Evolutionary conservation across 2,113 vertebrate species (phyloP), one percentile per base, ranked within the genome.

Genomic region (Rhinolophus sinicus): DNA sequence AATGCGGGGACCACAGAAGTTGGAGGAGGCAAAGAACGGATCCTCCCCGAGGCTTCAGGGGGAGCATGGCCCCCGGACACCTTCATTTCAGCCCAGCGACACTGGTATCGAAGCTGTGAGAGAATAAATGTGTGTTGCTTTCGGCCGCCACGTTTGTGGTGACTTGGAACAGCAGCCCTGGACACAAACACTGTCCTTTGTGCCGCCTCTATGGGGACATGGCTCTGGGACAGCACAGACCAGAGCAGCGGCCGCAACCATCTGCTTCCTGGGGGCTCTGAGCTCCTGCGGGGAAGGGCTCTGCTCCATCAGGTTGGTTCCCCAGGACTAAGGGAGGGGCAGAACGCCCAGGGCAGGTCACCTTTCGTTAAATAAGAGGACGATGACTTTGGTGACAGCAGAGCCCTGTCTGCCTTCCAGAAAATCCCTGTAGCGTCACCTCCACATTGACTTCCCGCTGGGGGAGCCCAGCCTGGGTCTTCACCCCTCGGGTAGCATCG

Each of bases 1-100:
- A 72, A 13, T 0, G 0, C 7, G 1, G 0, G 11, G 52, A 10
- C 26, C 54, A 10, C 2, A 15, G 47, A 38, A 86, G 56, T 24
- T 13, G 56, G 65, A 65, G 76, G 81, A 28, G 22, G 28, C 2
- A 19, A 26, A 75, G 47, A 30, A 0, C 0, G 22, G 10, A 50
- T 50, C 5, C 12, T 16, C 10, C 26, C 58, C 73, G 26, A 10
- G n/a, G 33, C 40, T 40, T 35, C 0, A 0, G 35, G 30, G 19
- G 70, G 22, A 62, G 28, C 2, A 0, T 0, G 0, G 6, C 21
- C 35, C 40, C 5, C 47, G 0, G 10, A 50, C 47, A 50, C 75
- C 50, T 1, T 1, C 28, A n/a, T 4, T 50, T 50, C 8, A 2
- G n/a, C 44, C 40, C 16, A 8, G 30, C 1, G 65, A 47, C 16